Base-by-base conservation (phyloP, 2,888 invertebrate species). In the Campaea margaritaria region DNA sequence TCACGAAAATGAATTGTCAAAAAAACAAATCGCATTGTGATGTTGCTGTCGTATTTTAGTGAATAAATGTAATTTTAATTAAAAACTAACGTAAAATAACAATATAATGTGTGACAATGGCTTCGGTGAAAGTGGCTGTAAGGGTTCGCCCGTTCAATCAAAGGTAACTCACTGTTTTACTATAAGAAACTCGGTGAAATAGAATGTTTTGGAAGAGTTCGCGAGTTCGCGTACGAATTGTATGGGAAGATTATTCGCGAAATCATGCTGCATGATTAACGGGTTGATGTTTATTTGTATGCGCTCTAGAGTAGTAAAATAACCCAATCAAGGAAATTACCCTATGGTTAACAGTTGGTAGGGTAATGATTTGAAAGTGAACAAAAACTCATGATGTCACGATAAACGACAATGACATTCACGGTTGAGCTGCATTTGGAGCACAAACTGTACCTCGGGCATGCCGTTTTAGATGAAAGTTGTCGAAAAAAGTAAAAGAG, bases 111-210 rank as follows among this genome's bases (percentile, higher is more conserved):
- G 89, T 87, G 85, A 93, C 81, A 89, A 97, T 97, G 97, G 97
- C 97, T 83, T 97, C 97, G 77, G 96, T 98, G 80, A 97, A 97
- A 94, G 97, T 97, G 84, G 97, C 97, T 81, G 97, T 97, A 76
- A 95, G 97, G 93, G 97, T 97, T 90, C 95, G 97, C 85, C 97
- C 97, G 89, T 97, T 97, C 91, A 97, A 97, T 93, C 95, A 96
- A 91, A 96, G 97, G 97, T 97, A 55, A 51, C 46, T 51, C 38
- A 5, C n/a, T 67, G 62, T 46, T 62, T 31, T 58, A 54, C 63
- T 66, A 67, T 62, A 31, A 58, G 68, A 74, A 73, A 62, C 54
- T 45, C 7, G 49, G 43, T 61, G 67, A 67, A 55, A 38, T 31
- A 39, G 58, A 71, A 72, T 83, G 76, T 78, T 80, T 75, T 76